Evolutionary conservation across 2,888 invertebrate genomes (phyloP).

Genomic region (Acanthopleura granulata): DNA sequence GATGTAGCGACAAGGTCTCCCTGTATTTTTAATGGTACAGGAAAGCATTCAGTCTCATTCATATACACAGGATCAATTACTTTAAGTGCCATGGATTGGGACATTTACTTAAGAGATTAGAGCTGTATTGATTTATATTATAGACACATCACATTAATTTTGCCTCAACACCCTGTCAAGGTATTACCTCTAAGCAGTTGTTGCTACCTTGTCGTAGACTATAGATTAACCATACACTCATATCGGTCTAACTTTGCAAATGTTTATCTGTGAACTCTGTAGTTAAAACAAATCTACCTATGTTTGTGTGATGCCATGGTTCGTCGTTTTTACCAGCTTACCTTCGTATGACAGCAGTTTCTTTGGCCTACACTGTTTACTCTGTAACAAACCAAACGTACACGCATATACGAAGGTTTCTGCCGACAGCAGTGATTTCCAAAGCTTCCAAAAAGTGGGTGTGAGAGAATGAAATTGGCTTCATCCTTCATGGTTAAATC

Average conservation of each 20-base stretch:
- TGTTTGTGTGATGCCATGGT: too few relatives aligned
- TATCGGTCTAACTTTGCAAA: too few relatives aligned
- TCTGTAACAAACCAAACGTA: background rate
- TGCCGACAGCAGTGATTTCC: background rate
- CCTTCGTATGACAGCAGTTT: slow-evolving; percentile 14
- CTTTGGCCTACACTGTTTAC: slow-evolving; percentile 13
- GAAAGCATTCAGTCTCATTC: background rate
- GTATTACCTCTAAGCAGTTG: too few relatives aligned
- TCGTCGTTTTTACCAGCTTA: background rate
- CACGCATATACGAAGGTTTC: background rate
- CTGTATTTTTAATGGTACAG: background rate
- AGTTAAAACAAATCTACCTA: too few relatives aligned
- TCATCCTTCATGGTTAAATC: too few relatives aligned
- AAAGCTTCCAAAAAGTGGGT: too few relatives aligned
- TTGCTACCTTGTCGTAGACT: too few relatives aligned
- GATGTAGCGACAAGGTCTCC: background rate
- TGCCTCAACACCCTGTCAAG: background rate
- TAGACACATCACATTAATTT: slow-evolving; percentile 7
- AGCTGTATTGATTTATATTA: background rate
- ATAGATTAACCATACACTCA: too few relatives aligned
- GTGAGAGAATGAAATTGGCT: too few relatives aligned
- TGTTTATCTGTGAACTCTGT: too few relatives aligned
- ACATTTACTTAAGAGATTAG: slow-evolving; percentile 1
- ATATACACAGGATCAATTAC: background rate
- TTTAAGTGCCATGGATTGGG: background rate